These are phyloP conservation scores for Ctenochaetus hawaiiensis DNA, from an alignment of 2,797 vertebrate genomes.

Conservation along the genomic window DNA sequence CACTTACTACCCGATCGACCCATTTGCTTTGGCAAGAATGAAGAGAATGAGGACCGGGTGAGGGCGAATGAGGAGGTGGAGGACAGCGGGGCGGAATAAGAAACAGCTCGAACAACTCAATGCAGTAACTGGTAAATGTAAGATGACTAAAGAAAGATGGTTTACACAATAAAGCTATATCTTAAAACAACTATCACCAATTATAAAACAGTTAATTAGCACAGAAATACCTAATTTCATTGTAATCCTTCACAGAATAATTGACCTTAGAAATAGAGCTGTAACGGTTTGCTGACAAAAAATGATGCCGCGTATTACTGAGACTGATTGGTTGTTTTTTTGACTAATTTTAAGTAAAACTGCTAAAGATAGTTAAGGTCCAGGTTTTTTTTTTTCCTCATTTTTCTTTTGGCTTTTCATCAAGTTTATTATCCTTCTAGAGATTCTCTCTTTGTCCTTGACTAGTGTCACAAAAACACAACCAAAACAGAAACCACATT, in stretches of 20 bases:
- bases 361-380: not conserved
- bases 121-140: not conserved
- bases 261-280: no score
- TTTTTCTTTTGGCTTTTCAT: not conserved
- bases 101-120: not conserved
- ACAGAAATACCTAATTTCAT: not conserved
- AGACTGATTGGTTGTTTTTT: not conserved
- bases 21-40: slow-evolving; percentile 59
- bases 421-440: no score
- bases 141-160: not conserved
- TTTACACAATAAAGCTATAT: not conserved
- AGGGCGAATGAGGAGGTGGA: slow-evolving; percentile 22
- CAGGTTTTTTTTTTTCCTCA: not conserved
- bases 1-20: slow-evolving; percentile 61
- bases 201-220: not conserved
- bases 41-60: slow-evolving; percentile 19
- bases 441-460: no score
- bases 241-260: not conserved
- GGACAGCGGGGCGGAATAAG: not conserved
- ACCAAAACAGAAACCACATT: no score
- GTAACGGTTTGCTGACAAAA: no score
- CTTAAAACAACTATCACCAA: not conserved
- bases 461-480: no score
- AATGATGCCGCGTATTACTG: not conserved
- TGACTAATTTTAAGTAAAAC: not conserved